Base-by-base conservation (phyloP, 2,888 invertebrate species). In the Melangyna quadrimaculata region DNA sequence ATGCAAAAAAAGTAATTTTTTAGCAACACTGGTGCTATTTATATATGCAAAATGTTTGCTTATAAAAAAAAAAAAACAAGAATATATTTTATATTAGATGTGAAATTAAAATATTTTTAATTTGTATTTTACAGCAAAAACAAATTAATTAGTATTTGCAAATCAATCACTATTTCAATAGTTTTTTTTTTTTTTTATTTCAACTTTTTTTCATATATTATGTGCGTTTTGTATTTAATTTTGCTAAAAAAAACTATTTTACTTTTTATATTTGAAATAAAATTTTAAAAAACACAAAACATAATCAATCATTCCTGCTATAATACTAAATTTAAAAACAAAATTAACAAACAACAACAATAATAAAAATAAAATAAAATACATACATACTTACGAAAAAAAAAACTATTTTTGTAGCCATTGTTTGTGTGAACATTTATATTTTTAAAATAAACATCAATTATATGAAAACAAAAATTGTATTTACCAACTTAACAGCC, bases 1-100 rank as follows among this genome's bases (percentile, higher is more conserved):
- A 74, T 88, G 63, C 88, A 88, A 75, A 86, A 78, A 70, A 87
- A 88, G 71, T 82, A 82, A 87, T 65, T 53, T 22, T 9, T 29
- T 57, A 80, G 35, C 55, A 72, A 79, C 27, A 27, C 45, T 69
- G 53, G 79, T 79, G 84, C 79, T 79, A 67, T 69, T 77, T 67
- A 72, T 40, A 40, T 71, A 71, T 79, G 71, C 78, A 61, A 51
- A 57, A 27, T 67, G 72, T 84, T 79, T 84, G 79, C 75, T 77
- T 69, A 79, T 61, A 77, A 72, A 72, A 69, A 29, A 19, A 43
- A 17, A 37, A 78, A 75, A 84, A 70, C 3, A 57, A 17, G 32
- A 12, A 79, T 84, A 77, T 84, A 84, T 84, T 84, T 79, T 84
- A 77, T 72, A 84, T n/a, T 78, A 84, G 75, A 67, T 77, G 79